A percentile compares a stretch with the other conserved stretches of the same genome.
phyloP scores from a whole-genome alignment of 2,797 vertebrate species.

The Clarias laeviceps region DNA sequence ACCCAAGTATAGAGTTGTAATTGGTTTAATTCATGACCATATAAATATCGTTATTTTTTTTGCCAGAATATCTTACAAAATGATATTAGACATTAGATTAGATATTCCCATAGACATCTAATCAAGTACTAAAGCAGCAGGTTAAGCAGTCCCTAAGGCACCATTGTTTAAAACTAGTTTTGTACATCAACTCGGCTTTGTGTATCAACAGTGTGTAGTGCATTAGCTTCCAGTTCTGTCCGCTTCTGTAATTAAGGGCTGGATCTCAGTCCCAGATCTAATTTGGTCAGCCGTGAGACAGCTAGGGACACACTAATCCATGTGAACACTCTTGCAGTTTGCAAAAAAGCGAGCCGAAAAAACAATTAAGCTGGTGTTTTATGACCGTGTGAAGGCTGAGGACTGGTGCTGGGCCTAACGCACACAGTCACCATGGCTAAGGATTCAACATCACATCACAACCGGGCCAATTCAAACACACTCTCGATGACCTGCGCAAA shows the following conservation, averaged over 20 bases:
- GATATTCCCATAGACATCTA: not conserved
- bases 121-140: not conserved
- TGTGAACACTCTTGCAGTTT: slow-evolving; percentile 33
- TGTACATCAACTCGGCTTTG: slow-evolving; percentile 27
- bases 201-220: slow-evolving; percentile 17
- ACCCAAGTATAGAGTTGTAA: too few species aligned
- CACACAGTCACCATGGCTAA: slow-evolving; percentile 70
- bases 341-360: slow-evolving; percentile 10
- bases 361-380: slow-evolving; percentile 40
- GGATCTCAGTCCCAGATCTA: slow-evolving; percentile 26
- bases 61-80: not conserved
- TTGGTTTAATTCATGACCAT: not conserved
- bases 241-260: slow-evolving; percentile 39
- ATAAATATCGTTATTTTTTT: not conserved
- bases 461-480: slow-evolving; percentile 69
- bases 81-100: not conserved
- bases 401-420: slow-evolving; percentile 51
- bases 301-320: slow-evolving; percentile 31
- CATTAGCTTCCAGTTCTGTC: slow-evolving; percentile 15
- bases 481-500: slow-evolving; percentile 62
- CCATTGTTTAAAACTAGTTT: slow-evolving; percentile 19
- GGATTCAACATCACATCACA: slow-evolving; percentile 64
- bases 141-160: not conserved
- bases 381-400: slow-evolving; percentile 43
- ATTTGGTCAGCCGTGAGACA: slow-evolving; percentile 28